phyloP scores from a whole-genome alignment of 1,140 invertebrate species.

The Hypothenemus hampei region DNA sequence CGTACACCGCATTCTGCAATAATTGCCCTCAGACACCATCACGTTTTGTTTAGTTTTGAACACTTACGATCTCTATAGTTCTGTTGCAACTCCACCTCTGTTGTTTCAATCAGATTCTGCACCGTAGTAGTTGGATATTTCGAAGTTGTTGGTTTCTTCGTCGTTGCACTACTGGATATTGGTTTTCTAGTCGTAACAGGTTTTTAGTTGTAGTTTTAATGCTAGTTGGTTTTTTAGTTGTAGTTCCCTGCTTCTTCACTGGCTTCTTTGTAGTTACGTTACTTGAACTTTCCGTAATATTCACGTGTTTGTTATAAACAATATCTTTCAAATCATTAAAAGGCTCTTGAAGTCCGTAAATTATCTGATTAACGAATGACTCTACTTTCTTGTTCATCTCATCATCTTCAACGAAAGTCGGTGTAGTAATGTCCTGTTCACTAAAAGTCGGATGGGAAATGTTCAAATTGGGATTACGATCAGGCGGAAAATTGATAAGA shows the following conservation, averaged over 20 bases:
- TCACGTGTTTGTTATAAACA: slow-evolving; percentile 49
- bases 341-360: slow-evolving; percentile 72
- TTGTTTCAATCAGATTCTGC: slow-evolving; percentile 40
- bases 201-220: slow-evolving; percentile 33
- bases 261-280: slow-evolving; percentile 47
- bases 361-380: slow-evolving; percentile 74
- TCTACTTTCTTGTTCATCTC: slow-evolving; percentile 73
- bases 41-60: not conserved
- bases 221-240: slow-evolving; percentile 38
- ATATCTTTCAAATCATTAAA: slow-evolving; percentile 75
- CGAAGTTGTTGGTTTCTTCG: slow-evolving; percentile 43
- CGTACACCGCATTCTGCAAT: slow-evolving; percentile 78
- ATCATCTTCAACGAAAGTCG: slow-evolving; percentile 66
- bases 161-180: slow-evolving; percentile 38
- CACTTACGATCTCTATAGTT: slow-evolving; percentile 63
- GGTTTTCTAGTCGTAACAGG: slow-evolving; percentile 28
- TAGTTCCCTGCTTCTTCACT: slow-evolving; percentile 39
- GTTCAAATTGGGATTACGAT: slow-evolving; percentile 74
- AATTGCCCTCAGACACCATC: not conserved
- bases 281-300: slow-evolving; percentile 17
- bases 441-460: slow-evolving; percentile 54
- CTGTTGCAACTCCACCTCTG: slow-evolving; percentile 46
- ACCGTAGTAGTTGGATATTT: slow-evolving; percentile 35
- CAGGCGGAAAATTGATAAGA: slow-evolving; percentile 74
- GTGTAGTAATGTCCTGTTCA: slow-evolving; percentile 58